Conservation (phyloP, 2,888 invertebrate species). For the Cephus rjabovi region DNA sequence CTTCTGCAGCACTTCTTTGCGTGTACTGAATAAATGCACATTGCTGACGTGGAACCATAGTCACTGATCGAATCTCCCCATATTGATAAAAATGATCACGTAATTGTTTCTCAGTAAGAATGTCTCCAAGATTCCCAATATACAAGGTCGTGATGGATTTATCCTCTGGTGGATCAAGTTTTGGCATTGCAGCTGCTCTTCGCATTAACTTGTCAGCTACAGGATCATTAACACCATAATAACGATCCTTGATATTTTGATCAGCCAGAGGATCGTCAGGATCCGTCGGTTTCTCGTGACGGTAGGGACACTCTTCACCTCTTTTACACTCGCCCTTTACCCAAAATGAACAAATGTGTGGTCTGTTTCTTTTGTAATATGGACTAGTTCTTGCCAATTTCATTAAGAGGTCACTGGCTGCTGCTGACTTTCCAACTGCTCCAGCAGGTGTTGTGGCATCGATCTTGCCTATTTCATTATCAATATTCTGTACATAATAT, state of each 20-base stretch:
- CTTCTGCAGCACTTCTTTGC: conserved; percentile 87
- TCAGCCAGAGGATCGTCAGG: conserved; percentile 96
- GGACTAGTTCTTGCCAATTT: conserved; percentile 92
- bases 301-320: conserved; percentile 96
- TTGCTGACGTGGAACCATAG: conserved; percentile 91
- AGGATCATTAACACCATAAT: conserved; percentile 95
- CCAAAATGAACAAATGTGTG: conserved; percentile 98
- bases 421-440: conserved; percentile 78
- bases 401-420: conserved; percentile 84
- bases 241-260: conserved; percentile 95
- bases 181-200: conserved; percentile 92
- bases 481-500: conserved; percentile 92
- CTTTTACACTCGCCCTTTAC: conserved; percentile 97
- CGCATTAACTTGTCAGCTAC: conserved; percentile 94
- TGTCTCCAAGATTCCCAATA: conserved; percentile 94
- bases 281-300: conserved; percentile 96
- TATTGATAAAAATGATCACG: conserved; percentile 98
- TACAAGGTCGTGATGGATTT: conserved; percentile 96
- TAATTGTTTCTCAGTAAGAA: conserved; percentile 89
- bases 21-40: conserved; percentile 99
- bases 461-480: conserved; percentile 75
- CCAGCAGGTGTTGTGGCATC: conserved; percentile 69
- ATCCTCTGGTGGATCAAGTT: conserved; percentile 95
- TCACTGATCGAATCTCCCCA: conserved; percentile 95
- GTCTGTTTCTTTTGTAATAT: conserved; percentile 94